phyloP scores from a whole-genome alignment of 1,140 invertebrate species.

The Archivesica marissinica region DNA sequence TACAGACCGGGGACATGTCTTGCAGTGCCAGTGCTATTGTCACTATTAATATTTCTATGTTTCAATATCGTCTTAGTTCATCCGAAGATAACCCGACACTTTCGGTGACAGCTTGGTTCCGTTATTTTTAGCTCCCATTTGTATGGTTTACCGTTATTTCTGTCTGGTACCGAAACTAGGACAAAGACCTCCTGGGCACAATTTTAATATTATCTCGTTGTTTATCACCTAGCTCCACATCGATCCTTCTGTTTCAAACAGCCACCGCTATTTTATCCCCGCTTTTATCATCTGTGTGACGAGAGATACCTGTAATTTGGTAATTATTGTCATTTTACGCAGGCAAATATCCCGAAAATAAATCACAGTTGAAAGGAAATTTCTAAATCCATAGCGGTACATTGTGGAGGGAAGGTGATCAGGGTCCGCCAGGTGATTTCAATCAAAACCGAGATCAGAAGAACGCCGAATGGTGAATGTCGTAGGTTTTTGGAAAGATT shows the following conservation, averaged over 20 bases:
- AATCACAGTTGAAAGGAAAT: slow-evolving; percentile 16
- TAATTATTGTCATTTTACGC: slow-evolving; percentile 55
- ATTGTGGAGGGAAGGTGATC: slow-evolving; percentile 15
- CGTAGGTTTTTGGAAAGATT: slow-evolving; percentile 35
- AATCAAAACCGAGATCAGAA: slow-evolving; percentile 45
- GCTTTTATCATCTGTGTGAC: slow-evolving; percentile 19
- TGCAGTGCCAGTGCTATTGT: neutral
- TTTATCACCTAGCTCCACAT: slow-evolving; percentile 2
- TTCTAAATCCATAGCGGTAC: slow-evolving; percentile 32
- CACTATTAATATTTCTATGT: no score
- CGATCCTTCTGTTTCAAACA: neutral
- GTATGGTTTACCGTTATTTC: slow-evolving; percentile 41
- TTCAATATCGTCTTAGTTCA: no score
- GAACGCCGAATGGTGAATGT: slow-evolving; percentile 23
- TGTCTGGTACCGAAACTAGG: neutral
- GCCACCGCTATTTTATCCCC: slow-evolving; percentile 29
- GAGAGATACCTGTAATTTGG: slow-evolving; percentile 55
- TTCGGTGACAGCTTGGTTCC: slow-evolving; percentile 2
- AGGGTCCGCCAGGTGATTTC: slow-evolving; percentile 48
- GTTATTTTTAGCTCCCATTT: slow-evolving; percentile 2
- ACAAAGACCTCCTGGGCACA: slow-evolving; percentile 21
- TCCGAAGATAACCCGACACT: neutral
- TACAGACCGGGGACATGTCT: neutral
- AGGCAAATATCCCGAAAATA: slow-evolving; percentile 40
- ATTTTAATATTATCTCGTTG: neutral